A percentile compares a stretch with the other conserved stretches of the same genome.
Evolutionary conservation across 2,888 invertebrate genomes (phyloP).

Genomic region (Cryptus viduatorius): DNA sequence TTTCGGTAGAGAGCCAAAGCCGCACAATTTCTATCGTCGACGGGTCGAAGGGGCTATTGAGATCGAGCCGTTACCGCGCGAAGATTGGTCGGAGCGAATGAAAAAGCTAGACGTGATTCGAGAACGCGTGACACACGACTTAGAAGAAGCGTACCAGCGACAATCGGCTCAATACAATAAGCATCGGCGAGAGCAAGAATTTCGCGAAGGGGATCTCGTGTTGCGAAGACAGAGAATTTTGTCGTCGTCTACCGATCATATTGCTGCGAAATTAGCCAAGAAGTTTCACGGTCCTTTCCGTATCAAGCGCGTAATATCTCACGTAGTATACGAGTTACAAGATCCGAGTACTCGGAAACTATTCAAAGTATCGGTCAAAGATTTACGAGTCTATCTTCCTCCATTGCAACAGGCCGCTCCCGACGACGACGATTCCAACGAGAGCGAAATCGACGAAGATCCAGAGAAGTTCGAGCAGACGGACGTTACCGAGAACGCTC

Average conservation of each 20-base stretch:
- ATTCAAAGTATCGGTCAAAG: no score
- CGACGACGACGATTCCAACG: no score
- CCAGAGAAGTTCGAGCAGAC: no score
- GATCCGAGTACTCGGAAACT: no score
- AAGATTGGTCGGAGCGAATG: slow-evolving; percentile 20
- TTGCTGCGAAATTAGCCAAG: no score
- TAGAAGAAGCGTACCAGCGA: slow-evolving; percentile 1
- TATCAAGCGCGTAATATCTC: no score
- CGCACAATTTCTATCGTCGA: slow-evolving; percentile 16
- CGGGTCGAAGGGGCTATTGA: neutral
- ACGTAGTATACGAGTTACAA: no score
- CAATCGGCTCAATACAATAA: slow-evolving; percentile 26
- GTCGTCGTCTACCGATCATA: neutral
- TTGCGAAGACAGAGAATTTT: slow-evolving; percentile 21
- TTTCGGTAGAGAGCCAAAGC: slow-evolving; percentile 11
- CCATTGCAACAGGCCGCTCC: no score
- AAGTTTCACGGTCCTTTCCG: no score
- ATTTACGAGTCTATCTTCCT: no score
- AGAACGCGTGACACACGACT: neutral
- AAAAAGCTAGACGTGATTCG: neutral
- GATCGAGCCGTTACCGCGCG: neutral
- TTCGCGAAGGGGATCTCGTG: slow-evolving; percentile 19
- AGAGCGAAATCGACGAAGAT: no score
- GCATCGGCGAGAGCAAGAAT: neutral
- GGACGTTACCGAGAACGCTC: no score